Evolutionary conservation across 2,888 invertebrate genomes (phyloP), one percentile per base, ranked within the genome.

Genomic region (Amiota minor): DNA sequence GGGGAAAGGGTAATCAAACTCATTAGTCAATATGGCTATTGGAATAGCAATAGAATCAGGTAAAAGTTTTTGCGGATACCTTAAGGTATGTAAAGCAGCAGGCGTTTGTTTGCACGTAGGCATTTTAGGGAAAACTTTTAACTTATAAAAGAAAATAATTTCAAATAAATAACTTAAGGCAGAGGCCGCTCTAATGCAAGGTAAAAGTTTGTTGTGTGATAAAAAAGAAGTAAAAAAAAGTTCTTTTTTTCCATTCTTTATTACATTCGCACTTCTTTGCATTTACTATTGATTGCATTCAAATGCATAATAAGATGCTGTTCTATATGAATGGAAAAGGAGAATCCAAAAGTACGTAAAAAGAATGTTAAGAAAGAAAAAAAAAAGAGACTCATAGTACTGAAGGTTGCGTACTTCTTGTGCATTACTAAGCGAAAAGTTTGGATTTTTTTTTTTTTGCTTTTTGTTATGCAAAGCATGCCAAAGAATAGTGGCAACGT

Each of bases 401-500:
- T 16, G 50, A 18, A 14, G 16, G 46, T n/a, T 70, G 74, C 72
- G 70, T 75, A 81, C 73, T 74, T 35, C 35, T 35, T 35, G 35
- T 77, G 72, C 76, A 78, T 75, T 35, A 71, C 47, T 46, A 50
- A 23, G 65, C 20, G 9, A 71, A 53, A 16, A 9, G 59, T 46
- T 56, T 55, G 12, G 4, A 47, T 10, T 78, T 74, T 80, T 81
- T 75, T 47, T 73, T 69, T 76, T 59, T 81, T 79, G 80, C 72
- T 69, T 76, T 59, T 81, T 79, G 80, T 74, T 77, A 81, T 80
- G 82, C 81, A 80, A 80, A 77, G 79, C 82, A 81, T 80, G 64
- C 74, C 71, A n/a, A 50, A n/a, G 12, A 50, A n/a, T 50, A 61
- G 49, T 35, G 35, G 35, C 35, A 35, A 35, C 35, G 4, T 35